These are phyloP conservation scores for Drosophila kurseongensis DNA, from an alignment of 1,140 invertebrate genomes.

Conservation along the genomic window DNA sequence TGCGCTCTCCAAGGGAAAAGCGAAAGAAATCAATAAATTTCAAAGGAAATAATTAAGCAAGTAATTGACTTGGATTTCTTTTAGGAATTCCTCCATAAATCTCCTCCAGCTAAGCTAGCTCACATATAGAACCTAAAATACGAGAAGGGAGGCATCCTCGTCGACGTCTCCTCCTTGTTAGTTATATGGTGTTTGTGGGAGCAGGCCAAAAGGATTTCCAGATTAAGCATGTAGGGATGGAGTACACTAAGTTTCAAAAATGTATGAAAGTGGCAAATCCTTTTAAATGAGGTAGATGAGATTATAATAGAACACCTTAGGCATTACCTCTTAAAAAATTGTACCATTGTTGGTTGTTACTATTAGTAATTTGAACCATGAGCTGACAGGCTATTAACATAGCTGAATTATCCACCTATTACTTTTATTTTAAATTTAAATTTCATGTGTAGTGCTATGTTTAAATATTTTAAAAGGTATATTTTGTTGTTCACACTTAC, in stretches of 20 bases:
- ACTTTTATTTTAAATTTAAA: no score
- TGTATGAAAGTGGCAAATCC: neutral
- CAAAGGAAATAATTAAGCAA: conserved; percentile 84
- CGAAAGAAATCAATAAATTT: conserved; percentile 81
- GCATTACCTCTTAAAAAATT: no score
- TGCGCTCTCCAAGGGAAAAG: conserved; percentile 17
- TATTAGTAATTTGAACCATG: no score
- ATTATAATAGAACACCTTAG: no score
- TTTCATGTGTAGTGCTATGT: no score
- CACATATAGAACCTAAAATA: conserved; percentile 41
- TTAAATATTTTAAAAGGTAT: no score
- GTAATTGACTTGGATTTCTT: conserved; percentile 84
- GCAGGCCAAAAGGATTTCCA: conserved; percentile 55
- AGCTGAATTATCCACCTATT: no score
- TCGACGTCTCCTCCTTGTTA: conserved; percentile 40
- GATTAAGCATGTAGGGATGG: conserved; percentile 36
- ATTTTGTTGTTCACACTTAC: no score
- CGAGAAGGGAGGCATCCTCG: conserved; percentile 34
- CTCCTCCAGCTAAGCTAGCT: conserved; percentile 71
- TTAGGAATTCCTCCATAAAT: conserved; percentile 83
- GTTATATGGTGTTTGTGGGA: conserved; percentile 42
- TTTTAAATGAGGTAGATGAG: no score
- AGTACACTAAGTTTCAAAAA: conserved; percentile 8
- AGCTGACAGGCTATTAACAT: no score
- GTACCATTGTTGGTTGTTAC: no score